phyloP scores from a whole-genome alignment of 1,140 invertebrate genomes.

The Stenopsyche tienmushanensis region DNA sequence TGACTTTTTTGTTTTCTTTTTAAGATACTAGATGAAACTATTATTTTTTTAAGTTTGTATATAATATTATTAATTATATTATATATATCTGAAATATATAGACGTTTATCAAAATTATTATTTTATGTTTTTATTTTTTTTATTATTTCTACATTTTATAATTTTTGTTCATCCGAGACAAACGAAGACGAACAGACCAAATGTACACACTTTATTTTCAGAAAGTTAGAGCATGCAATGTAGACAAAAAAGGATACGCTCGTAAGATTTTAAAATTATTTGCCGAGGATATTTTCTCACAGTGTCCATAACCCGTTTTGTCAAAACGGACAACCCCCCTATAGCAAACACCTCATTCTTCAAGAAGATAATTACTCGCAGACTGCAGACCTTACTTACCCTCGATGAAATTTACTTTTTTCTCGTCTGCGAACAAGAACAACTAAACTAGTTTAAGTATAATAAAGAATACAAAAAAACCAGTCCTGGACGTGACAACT shows the following conservation, averaged over 20 bases:
- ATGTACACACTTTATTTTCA: no score
- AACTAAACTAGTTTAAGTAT: conserved; percentile 15
- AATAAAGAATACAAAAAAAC: conserved; percentile 13
- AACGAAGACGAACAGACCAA: no score
- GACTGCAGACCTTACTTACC: no score
- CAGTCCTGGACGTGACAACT: conserved; percentile 18
- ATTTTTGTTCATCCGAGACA: no score
- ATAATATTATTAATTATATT: conserved; percentile 41
- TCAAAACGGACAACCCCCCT: conserved; percentile 2
- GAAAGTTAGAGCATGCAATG: no score
- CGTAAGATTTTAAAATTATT: no score
- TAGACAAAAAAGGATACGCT: no score
- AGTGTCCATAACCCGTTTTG: no score
- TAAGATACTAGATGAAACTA: conserved; percentile 31
- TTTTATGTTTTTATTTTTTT: conserved; percentile 36
- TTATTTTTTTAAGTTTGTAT: conserved; percentile 40
- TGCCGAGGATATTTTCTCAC: no score
- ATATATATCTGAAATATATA: conserved; percentile 38
- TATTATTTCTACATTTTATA: conserved; percentile 29
- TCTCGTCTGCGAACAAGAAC: conserved; percentile 9
- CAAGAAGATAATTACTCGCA: conserved; percentile 11
- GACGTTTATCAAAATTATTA: conserved; percentile 41
- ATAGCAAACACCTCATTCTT: conserved; percentile 11
- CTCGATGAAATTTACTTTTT: not conserved
- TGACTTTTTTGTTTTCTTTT: conserved; percentile 33